These are phyloP conservation scores for Nomada flava DNA, from an alignment of 2,888 invertebrate species.

Conservation along the genomic window DNA sequence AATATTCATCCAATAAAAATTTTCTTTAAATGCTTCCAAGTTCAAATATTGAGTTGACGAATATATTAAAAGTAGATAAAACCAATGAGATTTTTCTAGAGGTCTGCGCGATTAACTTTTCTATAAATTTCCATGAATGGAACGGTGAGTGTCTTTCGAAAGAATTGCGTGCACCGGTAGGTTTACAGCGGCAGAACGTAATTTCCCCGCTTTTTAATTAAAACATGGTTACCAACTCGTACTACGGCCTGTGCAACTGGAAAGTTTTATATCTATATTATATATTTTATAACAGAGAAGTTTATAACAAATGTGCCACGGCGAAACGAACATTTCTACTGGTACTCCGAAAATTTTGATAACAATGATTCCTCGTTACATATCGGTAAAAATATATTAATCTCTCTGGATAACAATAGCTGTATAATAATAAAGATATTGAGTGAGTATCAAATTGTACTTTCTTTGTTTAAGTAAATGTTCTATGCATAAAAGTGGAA, in stretches of 20 bases:
- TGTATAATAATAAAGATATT: no score
- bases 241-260: neutral
- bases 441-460: no score
- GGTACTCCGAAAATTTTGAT: no score
- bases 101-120: neutral
- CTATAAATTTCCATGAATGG: slow-evolving; percentile 5
- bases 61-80: neutral
- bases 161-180: neutral
- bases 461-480: no score
- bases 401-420: no score
- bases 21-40: neutral
- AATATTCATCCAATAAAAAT: neutral
- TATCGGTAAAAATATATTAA: no score
- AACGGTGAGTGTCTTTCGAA: slow-evolving; percentile 13
- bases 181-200: neutral
- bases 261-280: no score
- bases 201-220: slow-evolving; percentile 18
- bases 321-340: no score
- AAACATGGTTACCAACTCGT: slow-evolving; percentile 7
- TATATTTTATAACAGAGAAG: no score
- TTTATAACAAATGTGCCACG: no score
- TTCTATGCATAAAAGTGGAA: no score
- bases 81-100: slow-evolving; percentile 3
- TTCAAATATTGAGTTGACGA: neutral
- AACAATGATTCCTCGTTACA: no score